Evolutionary conservation across 2,113 vertebrate genomes (phyloP).

Genomic region (Marmota monax): DNA sequence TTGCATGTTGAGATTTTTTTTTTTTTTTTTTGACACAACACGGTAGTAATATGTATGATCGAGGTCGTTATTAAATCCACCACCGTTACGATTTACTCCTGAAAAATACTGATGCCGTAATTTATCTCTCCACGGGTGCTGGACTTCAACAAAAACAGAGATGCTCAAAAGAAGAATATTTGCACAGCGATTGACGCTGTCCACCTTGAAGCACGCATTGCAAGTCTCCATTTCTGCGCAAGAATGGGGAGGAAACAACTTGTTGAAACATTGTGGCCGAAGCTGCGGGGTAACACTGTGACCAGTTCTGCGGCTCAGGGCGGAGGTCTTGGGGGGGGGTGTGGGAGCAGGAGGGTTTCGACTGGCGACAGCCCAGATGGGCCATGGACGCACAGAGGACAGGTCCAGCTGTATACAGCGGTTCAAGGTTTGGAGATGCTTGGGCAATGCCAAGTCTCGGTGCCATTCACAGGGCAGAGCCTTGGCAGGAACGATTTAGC

Average conservation of each 20-base stretch:
- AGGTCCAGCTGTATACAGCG: rapidly evolving
- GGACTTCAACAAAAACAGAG: background rate
- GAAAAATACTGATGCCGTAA: background rate
- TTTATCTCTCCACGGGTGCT: too few species aligned
- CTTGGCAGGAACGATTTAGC: constrained; percentile 37
- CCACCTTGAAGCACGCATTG: too few species aligned
- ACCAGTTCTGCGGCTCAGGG: background rate
- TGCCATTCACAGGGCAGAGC: background rate
- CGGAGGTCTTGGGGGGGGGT: background rate
- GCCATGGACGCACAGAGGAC: too few species aligned
- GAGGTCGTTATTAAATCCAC: background rate
- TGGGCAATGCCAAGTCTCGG: background rate
- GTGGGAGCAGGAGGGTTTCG: background rate
- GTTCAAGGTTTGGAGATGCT: background rate
- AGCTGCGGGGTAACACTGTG: rapidly evolving
- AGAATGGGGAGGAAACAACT: rapidly evolving
- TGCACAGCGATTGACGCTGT: background rate
- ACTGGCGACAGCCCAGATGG: rapidly evolving
- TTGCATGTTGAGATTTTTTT: too few species aligned
- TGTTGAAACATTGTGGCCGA: background rate
- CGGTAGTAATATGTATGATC: too few species aligned
- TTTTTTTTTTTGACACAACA: background rate
- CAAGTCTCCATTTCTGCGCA: background rate
- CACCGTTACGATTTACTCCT: background rate
- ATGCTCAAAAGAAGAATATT: background rate